These are phyloP conservation scores for Notolepis coatsorum DNA, from an alignment of 2,797 vertebrate species.

Conservation along the genomic window DNA sequence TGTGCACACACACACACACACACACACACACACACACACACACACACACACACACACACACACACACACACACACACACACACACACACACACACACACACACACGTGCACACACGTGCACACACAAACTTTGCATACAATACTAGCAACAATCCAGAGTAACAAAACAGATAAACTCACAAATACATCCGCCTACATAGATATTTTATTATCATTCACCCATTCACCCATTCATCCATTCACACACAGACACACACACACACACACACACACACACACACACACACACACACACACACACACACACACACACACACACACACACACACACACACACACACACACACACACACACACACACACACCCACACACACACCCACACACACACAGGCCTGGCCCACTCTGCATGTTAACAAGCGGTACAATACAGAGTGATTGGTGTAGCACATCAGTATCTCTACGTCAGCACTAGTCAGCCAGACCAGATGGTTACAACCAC, in stretches of 20 bases:
- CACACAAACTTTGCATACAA: background rate
- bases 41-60: background rate
- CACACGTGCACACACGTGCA: conserved; percentile 31
- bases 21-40: background rate
- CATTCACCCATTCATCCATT: too few relatives aligned
- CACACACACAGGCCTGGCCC: background rate
- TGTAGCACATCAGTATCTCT: too few relatives aligned
- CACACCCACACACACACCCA: background rate
- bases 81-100: background rate
- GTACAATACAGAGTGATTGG: too few relatives aligned
- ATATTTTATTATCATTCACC: conserved; percentile 63
- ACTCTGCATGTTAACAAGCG: too few relatives aligned
- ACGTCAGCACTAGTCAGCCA: too few relatives aligned
- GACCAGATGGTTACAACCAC: too few relatives aligned
- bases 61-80: background rate
- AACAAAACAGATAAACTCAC: conserved; percentile 71
- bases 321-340: too few relatives aligned
- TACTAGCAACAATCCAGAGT: conserved; percentile 57
- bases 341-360: too few relatives aligned
- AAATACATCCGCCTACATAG: conserved; percentile 73
- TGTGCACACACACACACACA: background rate
- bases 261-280: conserved; percentile 4
- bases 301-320: background rate
- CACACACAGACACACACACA: conserved; percentile 53
- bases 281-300: background rate